Base-by-base conservation (phyloP, 2,797 vertebrate species). In the Cyprinodon diabolis region DNA sequence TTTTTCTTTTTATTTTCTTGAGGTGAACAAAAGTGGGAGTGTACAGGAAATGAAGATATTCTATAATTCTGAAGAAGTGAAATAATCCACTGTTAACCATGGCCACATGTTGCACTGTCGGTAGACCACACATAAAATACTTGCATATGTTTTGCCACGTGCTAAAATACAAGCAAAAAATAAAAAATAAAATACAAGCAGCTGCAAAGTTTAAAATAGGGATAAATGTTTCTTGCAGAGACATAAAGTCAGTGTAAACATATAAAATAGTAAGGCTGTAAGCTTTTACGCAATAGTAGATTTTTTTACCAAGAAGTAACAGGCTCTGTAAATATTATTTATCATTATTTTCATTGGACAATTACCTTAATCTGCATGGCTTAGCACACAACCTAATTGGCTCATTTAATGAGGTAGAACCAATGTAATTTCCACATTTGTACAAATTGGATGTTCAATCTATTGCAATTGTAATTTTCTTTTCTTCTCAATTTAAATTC, bases 11-110 rank as follows among this genome's bases (percentile, higher is more conserved):
- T 30, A 30, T 90, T 92, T 91, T 71, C 69, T 68, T 77, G 75
- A 87, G 84, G 76, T 82, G 80, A 83, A 79, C 86, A 85, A 79
- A 66, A 77, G 69, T 84, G 69, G 88, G 86, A 87, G 67, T 75
- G 40, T 9, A 23, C 13, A 47, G 35, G 72, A 69, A 80, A 84
- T 89, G 83, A 74, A 86, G 91, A 90, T 92, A 92, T 93, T 91
- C 83, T 94, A 91, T 92, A 92, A 95, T 95, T 94, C 83, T 84
- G 86, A 84, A 93, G 92, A 94, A 89, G 90, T 91, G 88, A 93
- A 91, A 94, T 92, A 95, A 94, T 90, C 83, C 77, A 90, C 92
- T 91, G 93, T 78, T 95, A 96, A 96, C 93, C 82, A 86, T 81
- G 82, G 93, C 94, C 96, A 96, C 93, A 95, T 96, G 95, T 91